Percentiles rank a stretch among this genome's conserved stretches.
These are phyloP conservation scores for Erythrocercus mccallii DNA, from an alignment of 2,113 vertebrate genomes.

Conservation along the genomic window DNA sequence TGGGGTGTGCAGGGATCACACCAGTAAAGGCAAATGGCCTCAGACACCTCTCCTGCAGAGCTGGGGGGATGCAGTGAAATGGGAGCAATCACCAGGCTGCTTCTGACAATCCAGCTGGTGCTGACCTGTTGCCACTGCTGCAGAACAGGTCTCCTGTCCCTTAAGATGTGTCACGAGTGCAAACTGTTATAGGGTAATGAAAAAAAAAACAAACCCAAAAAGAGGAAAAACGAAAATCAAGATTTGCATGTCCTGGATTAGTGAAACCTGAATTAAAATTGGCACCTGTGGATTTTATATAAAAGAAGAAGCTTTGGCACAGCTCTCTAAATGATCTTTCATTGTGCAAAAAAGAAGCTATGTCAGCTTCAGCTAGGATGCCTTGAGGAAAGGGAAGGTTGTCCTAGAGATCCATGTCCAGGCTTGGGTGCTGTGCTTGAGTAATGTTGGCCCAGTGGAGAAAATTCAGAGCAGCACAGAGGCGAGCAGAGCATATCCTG, in stretches of 20 bases:
- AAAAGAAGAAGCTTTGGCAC: background rate
- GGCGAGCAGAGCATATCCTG: background rate
- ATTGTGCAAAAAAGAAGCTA: no score
- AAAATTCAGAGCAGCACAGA: background rate
- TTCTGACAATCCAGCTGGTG: background rate
- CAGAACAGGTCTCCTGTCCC: background rate
- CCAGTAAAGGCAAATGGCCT: background rate
- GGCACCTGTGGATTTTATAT: background rate
- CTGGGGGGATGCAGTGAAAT: background rate
- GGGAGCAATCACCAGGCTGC: background rate
- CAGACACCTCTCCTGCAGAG: background rate
- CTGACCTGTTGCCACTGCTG: background rate
- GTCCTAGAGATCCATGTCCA: background rate
- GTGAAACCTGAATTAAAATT: background rate
- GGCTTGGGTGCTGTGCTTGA: background rate
- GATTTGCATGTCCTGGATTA: background rate
- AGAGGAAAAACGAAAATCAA: background rate
- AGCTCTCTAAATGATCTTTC: background rate
- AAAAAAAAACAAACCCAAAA: no score
- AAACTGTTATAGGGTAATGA: accelerated
- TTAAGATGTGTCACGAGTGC: background rate
- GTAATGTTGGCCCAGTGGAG: background rate
- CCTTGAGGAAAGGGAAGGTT: background rate
- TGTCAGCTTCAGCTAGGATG: background rate
- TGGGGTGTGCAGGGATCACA: background rate